These are phyloP conservation scores for Sebastes flavidus DNA, from an alignment of 2,797 vertebrate genomes.

Conservation along the genomic window DNA sequence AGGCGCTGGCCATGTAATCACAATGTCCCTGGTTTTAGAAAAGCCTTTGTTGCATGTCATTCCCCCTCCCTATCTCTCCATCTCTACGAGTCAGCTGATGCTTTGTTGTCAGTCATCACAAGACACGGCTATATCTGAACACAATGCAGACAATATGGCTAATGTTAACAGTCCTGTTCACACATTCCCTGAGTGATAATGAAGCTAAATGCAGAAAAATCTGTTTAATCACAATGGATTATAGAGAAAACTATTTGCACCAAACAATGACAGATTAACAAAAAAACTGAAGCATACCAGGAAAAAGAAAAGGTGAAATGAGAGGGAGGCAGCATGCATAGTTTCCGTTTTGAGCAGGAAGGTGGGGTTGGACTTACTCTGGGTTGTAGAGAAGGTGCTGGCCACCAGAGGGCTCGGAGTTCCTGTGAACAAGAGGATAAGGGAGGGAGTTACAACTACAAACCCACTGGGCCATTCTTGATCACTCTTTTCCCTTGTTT, in stretches of 20 bases:
- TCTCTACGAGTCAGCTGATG: not conserved
- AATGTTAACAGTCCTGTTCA: not conserved
- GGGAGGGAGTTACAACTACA: constrained; percentile 28
- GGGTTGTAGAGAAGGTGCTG: constrained; percentile 87
- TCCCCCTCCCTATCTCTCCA: not conserved
- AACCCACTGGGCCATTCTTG: not conserved
- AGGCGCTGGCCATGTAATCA: not conserved
- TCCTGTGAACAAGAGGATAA: constrained; percentile 83
- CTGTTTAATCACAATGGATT: constrained; percentile 10
- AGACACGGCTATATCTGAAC: not conserved
- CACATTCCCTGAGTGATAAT: constrained; percentile 12
- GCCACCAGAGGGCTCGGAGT: constrained; percentile 90
- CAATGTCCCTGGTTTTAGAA: not conserved
- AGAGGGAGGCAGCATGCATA: constrained; percentile 28
- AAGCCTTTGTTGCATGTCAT: not conserved
- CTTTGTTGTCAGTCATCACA: not conserved
- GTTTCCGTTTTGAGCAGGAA: constrained; percentile 34
- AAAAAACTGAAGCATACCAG: constrained; percentile 14
- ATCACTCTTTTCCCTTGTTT: constrained; percentile 11
- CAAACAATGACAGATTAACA: constrained; percentile 28
- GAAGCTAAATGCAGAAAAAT: constrained; percentile 33
- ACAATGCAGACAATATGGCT: constrained; percentile 4
- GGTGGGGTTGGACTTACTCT: constrained; percentile 85
- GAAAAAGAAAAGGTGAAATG: constrained; percentile 40
- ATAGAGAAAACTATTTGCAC: constrained; percentile 8